Evolutionary conservation across 2,888 invertebrate species (phyloP).

Genomic region (Hypena proboscidalis): DNA sequence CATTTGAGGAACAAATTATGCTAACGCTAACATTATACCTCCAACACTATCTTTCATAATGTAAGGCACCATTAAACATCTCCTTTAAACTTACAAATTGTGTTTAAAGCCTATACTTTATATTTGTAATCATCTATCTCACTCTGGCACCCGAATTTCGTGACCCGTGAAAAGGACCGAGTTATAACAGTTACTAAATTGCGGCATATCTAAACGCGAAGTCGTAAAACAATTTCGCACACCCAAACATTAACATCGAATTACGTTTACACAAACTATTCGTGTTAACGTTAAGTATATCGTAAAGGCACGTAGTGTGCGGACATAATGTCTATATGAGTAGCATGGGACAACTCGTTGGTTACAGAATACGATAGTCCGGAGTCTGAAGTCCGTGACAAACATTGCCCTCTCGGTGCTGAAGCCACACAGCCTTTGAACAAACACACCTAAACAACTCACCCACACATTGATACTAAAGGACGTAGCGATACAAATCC

Average conservation of each 20-base stretch:
- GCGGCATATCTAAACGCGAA: conserved; percentile 31
- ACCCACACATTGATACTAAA: background rate
- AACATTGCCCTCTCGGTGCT: conserved; percentile 17
- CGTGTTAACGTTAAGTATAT: conserved; percentile 42
- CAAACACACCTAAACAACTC: conserved; percentile 12
- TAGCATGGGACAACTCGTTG: conserved; percentile 44
- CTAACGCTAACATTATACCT: conserved; percentile 16
- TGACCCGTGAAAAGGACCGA: conserved; percentile 13
- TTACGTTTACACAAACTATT: conserved; percentile 45
- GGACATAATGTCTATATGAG: conserved; percentile 39
- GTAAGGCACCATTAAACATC: conserved; percentile 37
- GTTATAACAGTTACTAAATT: conserved; percentile 31
- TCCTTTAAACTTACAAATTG: conserved; percentile 30
- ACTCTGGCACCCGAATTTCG: conserved; percentile 11
- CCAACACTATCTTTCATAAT: conserved; percentile 19
- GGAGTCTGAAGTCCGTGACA: conserved; percentile 27
- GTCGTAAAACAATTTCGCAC: conserved; percentile 42
- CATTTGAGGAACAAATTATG: background rate
- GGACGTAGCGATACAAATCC: background rate
- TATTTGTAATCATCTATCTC: conserved; percentile 22
- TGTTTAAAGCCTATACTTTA: conserved; percentile 36
- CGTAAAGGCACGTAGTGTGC: conserved; percentile 41
- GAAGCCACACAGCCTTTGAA: conserved; percentile 8
- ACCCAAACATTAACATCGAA: conserved; percentile 43
- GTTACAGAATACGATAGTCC: conserved; percentile 34